A percentile compares a stretch with the other conserved stretches of the same genome.
Conservation (phyloP, 2,113 vertebrate species). For the Trematocara macrostoma region DNA sequence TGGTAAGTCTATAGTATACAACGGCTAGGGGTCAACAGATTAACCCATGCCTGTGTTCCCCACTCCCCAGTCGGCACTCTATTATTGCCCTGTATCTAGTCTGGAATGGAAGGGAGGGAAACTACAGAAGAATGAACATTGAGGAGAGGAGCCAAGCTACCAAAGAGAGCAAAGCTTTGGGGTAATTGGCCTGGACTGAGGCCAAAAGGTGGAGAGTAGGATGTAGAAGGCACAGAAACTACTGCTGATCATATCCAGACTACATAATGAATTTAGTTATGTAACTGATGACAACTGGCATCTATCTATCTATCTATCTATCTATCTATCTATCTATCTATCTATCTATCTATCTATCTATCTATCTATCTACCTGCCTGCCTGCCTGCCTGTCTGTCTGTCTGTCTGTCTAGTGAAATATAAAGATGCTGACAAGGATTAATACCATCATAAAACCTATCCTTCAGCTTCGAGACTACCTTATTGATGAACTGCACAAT, state of each 20-base stretch:
- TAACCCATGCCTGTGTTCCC: conserved; percentile 60
- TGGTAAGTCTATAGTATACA: conserved; percentile 46
- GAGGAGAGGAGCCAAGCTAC: not conserved
- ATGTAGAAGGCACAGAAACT: not conserved
- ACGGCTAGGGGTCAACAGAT: conserved; percentile 59
- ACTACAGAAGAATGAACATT: conserved; percentile 29
- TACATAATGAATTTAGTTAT: not conserved
- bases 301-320: not conserved
- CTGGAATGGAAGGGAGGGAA: conserved; percentile 33
- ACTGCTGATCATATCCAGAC: conserved; percentile 1
- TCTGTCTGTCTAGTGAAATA: not conserved
- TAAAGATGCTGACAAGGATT: not conserved
- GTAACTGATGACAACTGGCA: not conserved
- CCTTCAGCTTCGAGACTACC: not conserved
- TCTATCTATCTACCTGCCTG: no score
- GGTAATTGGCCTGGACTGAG: conserved; percentile 65
- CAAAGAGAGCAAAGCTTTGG: conserved; percentile 25
- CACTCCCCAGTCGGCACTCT: conserved; percentile 36
- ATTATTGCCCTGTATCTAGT: conserved; percentile 33
- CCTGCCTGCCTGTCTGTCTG: no score
- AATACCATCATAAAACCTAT: not conserved
- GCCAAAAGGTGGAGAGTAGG: conserved; percentile 47
- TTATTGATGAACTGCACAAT: not conserved
- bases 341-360: accelerated
- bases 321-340: not conserved